These are phyloP conservation scores for Tetranychus piercei DNA, from an alignment of 2,888 invertebrate genomes.

Conservation along the genomic window DNA sequence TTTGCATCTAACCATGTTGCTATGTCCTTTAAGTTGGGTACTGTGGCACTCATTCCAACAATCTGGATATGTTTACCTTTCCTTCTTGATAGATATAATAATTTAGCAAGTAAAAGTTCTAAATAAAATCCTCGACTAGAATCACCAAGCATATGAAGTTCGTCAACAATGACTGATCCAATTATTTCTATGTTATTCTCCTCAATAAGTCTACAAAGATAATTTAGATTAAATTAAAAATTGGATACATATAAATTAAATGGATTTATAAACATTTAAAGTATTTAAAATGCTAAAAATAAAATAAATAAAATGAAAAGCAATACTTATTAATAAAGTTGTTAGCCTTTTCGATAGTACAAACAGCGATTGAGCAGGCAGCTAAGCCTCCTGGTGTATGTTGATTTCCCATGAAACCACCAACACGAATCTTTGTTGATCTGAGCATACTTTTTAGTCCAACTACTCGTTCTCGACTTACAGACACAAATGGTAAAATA, in stretches of 20 bases:
- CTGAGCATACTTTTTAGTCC: slow-evolving; percentile 51
- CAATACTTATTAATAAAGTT: slow-evolving; percentile 52
- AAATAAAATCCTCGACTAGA: slow-evolving; percentile 77
- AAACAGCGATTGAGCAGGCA: slow-evolving; percentile 71
- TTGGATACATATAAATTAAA: too few species aligned
- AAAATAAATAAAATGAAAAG: too few species aligned
- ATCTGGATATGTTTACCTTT: slow-evolving; percentile 50
- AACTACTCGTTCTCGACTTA: slow-evolving; percentile 85
- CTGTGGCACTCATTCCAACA: slow-evolving; percentile 92
- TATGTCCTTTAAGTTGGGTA: slow-evolving; percentile 65
- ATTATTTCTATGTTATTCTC: slow-evolving; percentile 34
- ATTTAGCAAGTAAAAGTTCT: slow-evolving; percentile 77
- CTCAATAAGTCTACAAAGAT: slow-evolving; percentile 35
- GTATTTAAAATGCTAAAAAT: too few species aligned
- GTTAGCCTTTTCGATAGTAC: slow-evolving; percentile 97
- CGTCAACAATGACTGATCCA: slow-evolving; percentile 72
- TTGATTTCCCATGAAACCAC: slow-evolving; percentile 83
- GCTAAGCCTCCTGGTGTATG: slow-evolving; percentile 71
- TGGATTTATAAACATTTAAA: too few species aligned
- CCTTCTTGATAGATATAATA: slow-evolving; percentile 36
- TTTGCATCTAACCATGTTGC: slow-evolving; percentile 76
- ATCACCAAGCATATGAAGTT: slow-evolving; percentile 84
- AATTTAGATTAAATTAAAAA: too few species aligned
- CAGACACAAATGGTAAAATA: slow-evolving; percentile 87
- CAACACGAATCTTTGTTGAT: slow-evolving; percentile 55